A percentile compares a stretch with the other conserved stretches of the same genome.
Conservation (phyloP, 1,140 invertebrate genomes). For the Conus ventricosus region DNA sequence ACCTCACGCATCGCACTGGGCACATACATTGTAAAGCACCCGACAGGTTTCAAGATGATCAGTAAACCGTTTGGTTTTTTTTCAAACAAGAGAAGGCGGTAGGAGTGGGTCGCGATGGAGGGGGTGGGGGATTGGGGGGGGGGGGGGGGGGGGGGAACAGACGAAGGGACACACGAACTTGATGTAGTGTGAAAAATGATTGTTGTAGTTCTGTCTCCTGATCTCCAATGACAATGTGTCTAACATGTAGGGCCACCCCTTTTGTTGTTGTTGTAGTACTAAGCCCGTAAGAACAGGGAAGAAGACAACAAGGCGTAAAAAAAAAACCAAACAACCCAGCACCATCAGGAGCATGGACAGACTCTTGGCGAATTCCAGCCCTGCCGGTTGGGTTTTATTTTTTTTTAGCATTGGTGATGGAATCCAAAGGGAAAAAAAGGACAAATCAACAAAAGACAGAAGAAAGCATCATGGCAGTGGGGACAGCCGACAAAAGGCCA, state of each 20-base stretch:
- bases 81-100: neutral
- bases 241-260: neutral
- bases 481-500: neutral
- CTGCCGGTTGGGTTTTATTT: too few species aligned
- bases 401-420: too few species aligned
- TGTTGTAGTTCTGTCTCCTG: neutral
- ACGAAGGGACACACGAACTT: too few species aligned
- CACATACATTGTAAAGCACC: neutral
- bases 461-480: neutral
- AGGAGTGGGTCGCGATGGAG: too few species aligned
- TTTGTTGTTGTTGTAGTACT: neutral
- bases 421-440: too few species aligned
- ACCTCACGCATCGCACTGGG: too few species aligned
- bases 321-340: neutral
- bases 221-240: neutral
- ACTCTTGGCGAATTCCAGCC: too few species aligned
- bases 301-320: neutral
- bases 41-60: neutral
- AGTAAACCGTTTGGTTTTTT: neutral
- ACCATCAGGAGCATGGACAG: too few species aligned
- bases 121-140: too few species aligned
- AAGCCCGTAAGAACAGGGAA: neutral
- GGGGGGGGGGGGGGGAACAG: neutral
- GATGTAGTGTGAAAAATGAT: neutral
- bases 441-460: too few species aligned